These are phyloP conservation scores for Thysanoteuthis rhombus DNA, from an alignment of 2,888 invertebrate genomes.

Conservation along the genomic window DNA sequence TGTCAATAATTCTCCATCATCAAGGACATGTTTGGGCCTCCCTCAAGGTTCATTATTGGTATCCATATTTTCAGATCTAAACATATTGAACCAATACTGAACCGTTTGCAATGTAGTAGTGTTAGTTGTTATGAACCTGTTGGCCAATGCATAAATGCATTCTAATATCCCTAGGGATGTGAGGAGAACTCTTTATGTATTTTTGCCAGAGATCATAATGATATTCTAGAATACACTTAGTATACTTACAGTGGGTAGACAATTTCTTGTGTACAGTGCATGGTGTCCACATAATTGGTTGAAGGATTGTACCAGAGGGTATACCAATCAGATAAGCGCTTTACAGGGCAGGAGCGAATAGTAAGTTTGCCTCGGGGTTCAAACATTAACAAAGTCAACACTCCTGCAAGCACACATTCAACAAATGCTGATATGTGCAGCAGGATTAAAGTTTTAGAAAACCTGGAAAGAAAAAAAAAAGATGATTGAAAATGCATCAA, in stretches of 20 bases:
- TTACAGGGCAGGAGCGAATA: slow-evolving; percentile 82
- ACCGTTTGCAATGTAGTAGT: too few species aligned
- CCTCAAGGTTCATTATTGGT: too few species aligned
- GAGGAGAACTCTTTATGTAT: background rate
- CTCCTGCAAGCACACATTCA: slow-evolving; percentile 81
- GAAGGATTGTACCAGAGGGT: slow-evolving; percentile 93
- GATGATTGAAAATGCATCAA: background rate
- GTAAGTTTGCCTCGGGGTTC: slow-evolving; percentile 83
- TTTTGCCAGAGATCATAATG: background rate
- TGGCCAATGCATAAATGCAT: too few species aligned
- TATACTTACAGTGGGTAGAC: slow-evolving; percentile 88
- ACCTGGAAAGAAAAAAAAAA: background rate
- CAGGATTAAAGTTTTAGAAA: slow-evolving; percentile 76
- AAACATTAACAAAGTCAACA: slow-evolving; percentile 81
- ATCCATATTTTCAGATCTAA: too few species aligned
- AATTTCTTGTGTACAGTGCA: slow-evolving; percentile 96
- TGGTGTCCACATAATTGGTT: slow-evolving; percentile 86
- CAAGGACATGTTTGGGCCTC: too few species aligned
- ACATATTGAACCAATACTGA: too few species aligned
- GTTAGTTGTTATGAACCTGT: too few species aligned
- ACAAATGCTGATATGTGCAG: slow-evolving; percentile 84
- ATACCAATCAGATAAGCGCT: slow-evolving; percentile 93
- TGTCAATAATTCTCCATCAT: too few species aligned
- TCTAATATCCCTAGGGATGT: too few species aligned
- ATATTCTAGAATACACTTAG: slow-evolving; percentile 49